Conservation (phyloP, 2,888 invertebrate genomes). For the Agrochola lychnidis region DNA sequence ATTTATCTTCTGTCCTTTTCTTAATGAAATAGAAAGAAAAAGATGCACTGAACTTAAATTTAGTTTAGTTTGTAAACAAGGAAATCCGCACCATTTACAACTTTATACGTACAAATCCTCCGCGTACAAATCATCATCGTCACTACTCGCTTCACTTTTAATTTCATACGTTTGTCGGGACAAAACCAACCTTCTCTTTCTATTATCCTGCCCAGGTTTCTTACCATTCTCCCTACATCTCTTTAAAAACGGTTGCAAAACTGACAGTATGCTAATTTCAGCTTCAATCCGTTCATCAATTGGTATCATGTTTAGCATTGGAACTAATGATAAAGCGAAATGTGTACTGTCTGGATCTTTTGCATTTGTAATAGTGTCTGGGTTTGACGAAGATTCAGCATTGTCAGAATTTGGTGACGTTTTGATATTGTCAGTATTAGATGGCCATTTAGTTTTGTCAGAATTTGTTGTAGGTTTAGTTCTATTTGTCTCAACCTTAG, state of each 20-base stretch:
- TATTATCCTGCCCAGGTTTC: rapidly evolving
- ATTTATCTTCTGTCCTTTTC: no score
- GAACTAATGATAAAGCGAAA: slow-evolving; percentile 45
- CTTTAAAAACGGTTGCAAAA: slow-evolving; percentile 24
- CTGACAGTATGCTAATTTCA: slow-evolving; percentile 37
- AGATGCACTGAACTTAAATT: no score
- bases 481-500: not conserved
- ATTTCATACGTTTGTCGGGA: not conserved
- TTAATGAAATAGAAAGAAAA: no score
- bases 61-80: no score
- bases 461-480: not conserved
- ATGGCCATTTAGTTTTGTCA: not conserved
- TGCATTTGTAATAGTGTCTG: not conserved
- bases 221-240: not conserved
- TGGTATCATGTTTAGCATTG: slow-evolving; percentile 43
- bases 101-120: not conserved
- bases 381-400: not conserved
- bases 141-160: slow-evolving; percentile 22
- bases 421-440: not conserved
- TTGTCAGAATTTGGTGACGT: not conserved
- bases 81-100: no score
- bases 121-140: not conserved
- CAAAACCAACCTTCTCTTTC: not conserved
- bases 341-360: slow-evolving; percentile 39
- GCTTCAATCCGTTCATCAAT: slow-evolving; percentile 34